Base-by-base conservation (phyloP, 2,113 vertebrate genomes). In the Amphiprion percula region DNA sequence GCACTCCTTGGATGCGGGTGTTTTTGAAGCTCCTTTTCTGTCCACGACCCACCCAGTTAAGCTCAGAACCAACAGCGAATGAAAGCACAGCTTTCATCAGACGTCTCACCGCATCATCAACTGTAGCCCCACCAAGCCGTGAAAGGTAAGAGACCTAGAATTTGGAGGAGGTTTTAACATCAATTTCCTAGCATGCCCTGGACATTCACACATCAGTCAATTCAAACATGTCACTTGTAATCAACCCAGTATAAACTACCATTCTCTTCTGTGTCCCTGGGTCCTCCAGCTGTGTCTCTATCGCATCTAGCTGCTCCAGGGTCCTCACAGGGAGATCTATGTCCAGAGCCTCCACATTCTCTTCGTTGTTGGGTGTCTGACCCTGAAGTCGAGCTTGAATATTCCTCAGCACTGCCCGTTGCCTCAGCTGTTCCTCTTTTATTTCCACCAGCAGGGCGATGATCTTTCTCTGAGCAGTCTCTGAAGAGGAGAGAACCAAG, bases 11-110 rank as follows among this genome's bases (percentile, higher is more conserved):
- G 23, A 93, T 85, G 46, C 50, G 85, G 41, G 91, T 93, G 80
- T 88, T 90, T 59, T 84, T 81, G 71, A 93, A 93, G 61, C 90
- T 91, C 41, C 89, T 85, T 61, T 93, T 92, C 67, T 91, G 88
- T 52, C 90, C 88, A 5, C 89, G 73, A 17, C 90, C 91, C 24
- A 91, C 86, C 90, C 90, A 84, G 74, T 93, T 93, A 2, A 92
- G 75, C 68, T 93, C 83, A 9, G 91, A 91, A 9, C 91, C 90
- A 0, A 93, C 88, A 5, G 74, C 82, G 2, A 91, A 93, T n/a
- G 90, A 91, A 17, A 93, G 82, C 65, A 91, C 89, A 6, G 90
- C 84, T 46, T 90, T 90, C 91, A 88, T 90, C 6, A 91, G 85
- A 14, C 83, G 79, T 30, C 89, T 80, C 54, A 91, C 90, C 4